Conservation (phyloP, 2,888 invertebrate genomes). For the Octonoba sinensis region DNA sequence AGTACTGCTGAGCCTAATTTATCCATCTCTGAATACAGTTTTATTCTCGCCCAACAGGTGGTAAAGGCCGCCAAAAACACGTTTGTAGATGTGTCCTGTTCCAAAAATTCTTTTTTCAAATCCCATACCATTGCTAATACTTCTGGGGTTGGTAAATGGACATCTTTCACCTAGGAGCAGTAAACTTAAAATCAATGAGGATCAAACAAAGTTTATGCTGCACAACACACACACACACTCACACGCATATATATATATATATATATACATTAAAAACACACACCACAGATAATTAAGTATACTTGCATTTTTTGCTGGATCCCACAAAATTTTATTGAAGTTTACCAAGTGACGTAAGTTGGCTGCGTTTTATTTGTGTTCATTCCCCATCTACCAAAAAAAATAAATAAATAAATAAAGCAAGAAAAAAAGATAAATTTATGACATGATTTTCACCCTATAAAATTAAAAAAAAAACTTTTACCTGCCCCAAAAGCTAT, state of each 20-base stretch:
- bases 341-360: background rate
- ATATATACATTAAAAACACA: no score
- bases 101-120: background rate
- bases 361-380: slow-evolving; percentile 8
- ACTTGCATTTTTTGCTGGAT: slow-evolving; percentile 21
- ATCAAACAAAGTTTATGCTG: background rate
- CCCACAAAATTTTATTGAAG: slow-evolving; percentile 20
- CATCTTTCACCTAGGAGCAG: slow-evolving; percentile 20
- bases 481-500: slow-evolving; percentile 31
- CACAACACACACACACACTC: background rate
- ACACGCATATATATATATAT: background rate
- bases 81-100: background rate
- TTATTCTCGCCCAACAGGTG: background rate
- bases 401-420: no score
- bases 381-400: slow-evolving; percentile 19
- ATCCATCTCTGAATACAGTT: slow-evolving; percentile 12
- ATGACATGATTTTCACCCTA: no score
- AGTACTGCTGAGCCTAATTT: slow-evolving; percentile 5
- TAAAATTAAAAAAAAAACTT: slow-evolving; percentile 5
- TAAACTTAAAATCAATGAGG: background rate
- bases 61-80: slow-evolving; percentile 1
- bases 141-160: slow-evolving; percentile 10
- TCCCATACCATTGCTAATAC: slow-evolving; percentile 5
- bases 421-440: background rate
- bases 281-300: background rate